These are phyloP conservation scores for Phaethornis superciliosus DNA, from an alignment of 2,113 vertebrate genomes.

Conservation along the genomic window DNA sequence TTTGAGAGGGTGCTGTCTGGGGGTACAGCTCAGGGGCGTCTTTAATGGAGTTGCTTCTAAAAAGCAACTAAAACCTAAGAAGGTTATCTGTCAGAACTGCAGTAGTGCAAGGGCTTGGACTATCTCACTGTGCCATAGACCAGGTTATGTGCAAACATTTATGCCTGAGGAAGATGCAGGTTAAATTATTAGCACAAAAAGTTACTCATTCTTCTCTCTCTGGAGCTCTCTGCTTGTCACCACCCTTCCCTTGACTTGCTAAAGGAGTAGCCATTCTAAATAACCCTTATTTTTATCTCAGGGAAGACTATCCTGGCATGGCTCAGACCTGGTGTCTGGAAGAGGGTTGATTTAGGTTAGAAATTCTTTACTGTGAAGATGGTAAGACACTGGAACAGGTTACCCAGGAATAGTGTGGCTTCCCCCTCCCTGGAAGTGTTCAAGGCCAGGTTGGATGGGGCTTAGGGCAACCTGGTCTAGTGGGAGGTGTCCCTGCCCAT, in stretches of 20 bases:
- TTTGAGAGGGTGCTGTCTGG: background rate
- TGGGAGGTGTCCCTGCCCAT: too few relatives aligned
- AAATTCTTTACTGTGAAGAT: too few relatives aligned
- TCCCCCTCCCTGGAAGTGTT: too few relatives aligned
- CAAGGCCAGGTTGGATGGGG: too few relatives aligned
- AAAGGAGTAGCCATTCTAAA: background rate
- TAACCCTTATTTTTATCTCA: background rate
- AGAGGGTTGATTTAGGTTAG: too few relatives aligned
- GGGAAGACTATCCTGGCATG: background rate
- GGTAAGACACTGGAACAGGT: too few relatives aligned
- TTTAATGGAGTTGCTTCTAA: background rate
- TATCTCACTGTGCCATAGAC: accelerated
- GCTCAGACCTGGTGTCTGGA: background rate
- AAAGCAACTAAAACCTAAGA: background rate
- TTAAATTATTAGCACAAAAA: background rate
- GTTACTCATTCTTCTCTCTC: background rate
- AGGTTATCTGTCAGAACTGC: background rate
- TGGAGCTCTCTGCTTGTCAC: background rate
- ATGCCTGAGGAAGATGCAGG: background rate
- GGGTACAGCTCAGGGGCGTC: background rate
- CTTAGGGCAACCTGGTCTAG: too few relatives aligned
- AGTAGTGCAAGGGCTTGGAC: background rate
- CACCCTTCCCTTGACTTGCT: background rate
- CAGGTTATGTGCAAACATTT: background rate
- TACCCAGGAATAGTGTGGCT: too few relatives aligned